Evolutionary conservation across 2,113 vertebrate genomes (phyloP).

Genomic region (Leiothrix lutea): DNA sequence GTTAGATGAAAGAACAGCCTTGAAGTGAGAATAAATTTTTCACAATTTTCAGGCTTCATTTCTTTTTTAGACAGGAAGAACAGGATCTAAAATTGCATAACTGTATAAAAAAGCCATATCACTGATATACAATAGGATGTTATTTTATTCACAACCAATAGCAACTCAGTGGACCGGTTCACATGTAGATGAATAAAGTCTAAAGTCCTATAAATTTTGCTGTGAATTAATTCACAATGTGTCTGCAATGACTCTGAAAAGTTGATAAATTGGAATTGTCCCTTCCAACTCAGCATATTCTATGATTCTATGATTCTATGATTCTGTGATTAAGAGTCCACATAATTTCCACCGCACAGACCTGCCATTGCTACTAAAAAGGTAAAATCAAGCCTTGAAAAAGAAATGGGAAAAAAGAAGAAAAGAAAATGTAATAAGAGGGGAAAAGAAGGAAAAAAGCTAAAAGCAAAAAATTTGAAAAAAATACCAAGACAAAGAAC

Average conservation of each 20-base stretch:
- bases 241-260: background rate
- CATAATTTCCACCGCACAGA: background rate
- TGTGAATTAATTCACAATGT: background rate
- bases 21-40: background rate
- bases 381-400: background rate
- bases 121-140: background rate
- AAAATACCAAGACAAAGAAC: fast-evolving
- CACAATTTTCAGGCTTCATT: slow-evolving; percentile 11
- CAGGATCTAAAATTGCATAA: background rate
- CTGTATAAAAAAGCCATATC: background rate
- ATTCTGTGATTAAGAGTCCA: background rate
- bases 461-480: background rate
- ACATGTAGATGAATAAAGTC: background rate
- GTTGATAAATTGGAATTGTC: background rate
- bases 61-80: background rate
- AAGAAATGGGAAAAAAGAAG: background rate
- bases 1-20: slow-evolving; percentile 2
- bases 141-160: background rate
- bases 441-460: background rate
- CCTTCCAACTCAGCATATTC: background rate
- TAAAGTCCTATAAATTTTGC: background rate
- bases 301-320: background rate
- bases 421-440: fast-evolving
- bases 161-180: background rate
- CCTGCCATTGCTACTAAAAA: background rate